phyloP scores from a whole-genome alignment of 2,888 invertebrate genomes.

The Drosophila birchii region DNA sequence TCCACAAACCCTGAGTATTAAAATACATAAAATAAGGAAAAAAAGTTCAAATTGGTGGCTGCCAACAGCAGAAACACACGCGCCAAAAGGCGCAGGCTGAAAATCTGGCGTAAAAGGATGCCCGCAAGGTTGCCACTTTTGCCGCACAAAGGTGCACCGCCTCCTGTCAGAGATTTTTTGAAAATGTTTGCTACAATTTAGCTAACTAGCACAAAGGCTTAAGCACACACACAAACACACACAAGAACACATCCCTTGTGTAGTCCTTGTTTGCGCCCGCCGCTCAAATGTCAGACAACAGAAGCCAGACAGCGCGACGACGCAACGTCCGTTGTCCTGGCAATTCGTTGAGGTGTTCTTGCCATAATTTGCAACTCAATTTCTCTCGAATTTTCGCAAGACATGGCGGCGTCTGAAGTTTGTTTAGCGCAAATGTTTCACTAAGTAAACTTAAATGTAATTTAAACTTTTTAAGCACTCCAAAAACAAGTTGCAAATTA shows the following conservation, averaged over 20 bases:
- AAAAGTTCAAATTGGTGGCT: slow-evolving; percentile 39
- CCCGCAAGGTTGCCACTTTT: slow-evolving; percentile 22
- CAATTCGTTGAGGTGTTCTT: slow-evolving; percentile 32
- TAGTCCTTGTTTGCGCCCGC: slow-evolving; percentile 21
- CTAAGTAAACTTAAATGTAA: slow-evolving; percentile 37
- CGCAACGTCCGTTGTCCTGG: slow-evolving; percentile 38
- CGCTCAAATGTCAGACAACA: slow-evolving; percentile 58
- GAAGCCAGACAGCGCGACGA: slow-evolving; percentile 38
- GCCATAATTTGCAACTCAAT: slow-evolving; percentile 45
- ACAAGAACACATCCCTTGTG: slow-evolving; percentile 7
- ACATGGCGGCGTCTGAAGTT: slow-evolving; percentile 14
- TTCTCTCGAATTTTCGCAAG: slow-evolving; percentile 18
- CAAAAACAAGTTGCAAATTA: slow-evolving; percentile 12
- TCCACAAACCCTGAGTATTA: not conserved
- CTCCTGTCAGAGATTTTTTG: slow-evolving; percentile 34
- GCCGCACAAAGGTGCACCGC: slow-evolving; percentile 40
- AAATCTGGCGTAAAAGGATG: slow-evolving; percentile 25
- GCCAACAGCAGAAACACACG: slow-evolving; percentile 54
- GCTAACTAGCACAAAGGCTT: slow-evolving; percentile 47
- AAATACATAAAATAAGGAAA: slow-evolving; percentile 11
- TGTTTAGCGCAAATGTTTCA: slow-evolving; percentile 21
- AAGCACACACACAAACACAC: slow-evolving; percentile 17
- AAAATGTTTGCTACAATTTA: slow-evolving; percentile 44
- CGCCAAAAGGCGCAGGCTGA: slow-evolving; percentile 24
- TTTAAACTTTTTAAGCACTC: slow-evolving; percentile 38